Evolutionary conservation across 2,113 vertebrate species (phyloP).

Genomic region (Nansenia antarctica): DNA sequence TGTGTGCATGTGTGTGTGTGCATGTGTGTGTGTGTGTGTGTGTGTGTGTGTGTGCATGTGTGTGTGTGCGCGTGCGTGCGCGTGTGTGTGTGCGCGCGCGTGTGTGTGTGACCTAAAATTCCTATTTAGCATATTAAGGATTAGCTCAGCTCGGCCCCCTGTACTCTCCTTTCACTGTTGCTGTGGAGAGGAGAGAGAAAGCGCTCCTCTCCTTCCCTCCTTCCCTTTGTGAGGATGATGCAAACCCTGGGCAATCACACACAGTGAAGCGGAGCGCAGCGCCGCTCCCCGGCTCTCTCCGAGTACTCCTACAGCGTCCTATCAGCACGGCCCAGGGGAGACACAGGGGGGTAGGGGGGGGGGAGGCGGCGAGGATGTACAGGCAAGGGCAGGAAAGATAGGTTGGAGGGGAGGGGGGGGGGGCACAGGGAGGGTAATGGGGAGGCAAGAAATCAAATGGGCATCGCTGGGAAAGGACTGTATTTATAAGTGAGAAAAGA

Average conservation of each 20-base stretch:
- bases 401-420: background rate
- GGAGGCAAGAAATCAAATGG: background rate
- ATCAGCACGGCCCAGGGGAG: too few relatives aligned
- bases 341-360: background rate
- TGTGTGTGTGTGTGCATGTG: background rate
- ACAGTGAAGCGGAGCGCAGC: background rate
- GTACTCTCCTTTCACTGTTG: conserved; percentile 24
- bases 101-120: conserved; percentile 27
- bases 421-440: background rate
- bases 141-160: conserved; percentile 24
- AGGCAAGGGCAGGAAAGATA: conserved; percentile 3
- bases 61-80: background rate
- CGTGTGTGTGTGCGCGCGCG: background rate
- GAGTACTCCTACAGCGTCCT: background rate
- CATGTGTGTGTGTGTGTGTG: background rate
- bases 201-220: conserved; percentile 16
- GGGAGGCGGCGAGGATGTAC: background rate
- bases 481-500: background rate
- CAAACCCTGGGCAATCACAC: conserved; percentile 75
- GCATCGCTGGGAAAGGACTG: background rate
- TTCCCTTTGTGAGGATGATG: conserved; percentile 75
- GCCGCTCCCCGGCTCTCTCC: background rate
- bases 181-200: conserved; percentile 42
- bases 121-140: conserved; percentile 35
- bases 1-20: background rate